Conservation (phyloP, 2,888 invertebrate genomes). For the Amblyteles armatorius region DNA sequence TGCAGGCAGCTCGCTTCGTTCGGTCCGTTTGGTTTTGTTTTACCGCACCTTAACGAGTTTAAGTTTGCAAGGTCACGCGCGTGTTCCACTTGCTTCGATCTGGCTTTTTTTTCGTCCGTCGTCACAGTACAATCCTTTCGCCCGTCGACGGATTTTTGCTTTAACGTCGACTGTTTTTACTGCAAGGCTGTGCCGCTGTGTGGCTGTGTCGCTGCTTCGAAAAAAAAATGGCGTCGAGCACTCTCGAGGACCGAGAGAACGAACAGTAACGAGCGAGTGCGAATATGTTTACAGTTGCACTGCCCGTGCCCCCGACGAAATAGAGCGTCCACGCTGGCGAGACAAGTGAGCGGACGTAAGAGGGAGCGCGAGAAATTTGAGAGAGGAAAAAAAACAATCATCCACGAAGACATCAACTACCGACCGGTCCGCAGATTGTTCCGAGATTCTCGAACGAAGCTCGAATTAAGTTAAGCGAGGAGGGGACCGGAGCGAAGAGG, state of each 20-base stretch:
- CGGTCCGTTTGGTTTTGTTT: not conserved
- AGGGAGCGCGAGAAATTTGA: conserved; percentile 38
- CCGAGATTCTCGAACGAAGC: conserved; percentile 33
- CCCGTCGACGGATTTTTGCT: too few relatives aligned
- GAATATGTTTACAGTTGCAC: conserved; percentile 78
- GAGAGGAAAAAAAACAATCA: conserved; percentile 54
- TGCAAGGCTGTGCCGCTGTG: not conserved
- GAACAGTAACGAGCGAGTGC: conserved; percentile 53
- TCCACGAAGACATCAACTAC: conserved; percentile 43
- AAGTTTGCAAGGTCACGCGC: not conserved
- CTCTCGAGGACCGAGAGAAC: not conserved
- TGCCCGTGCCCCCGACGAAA: conserved; percentile 76
- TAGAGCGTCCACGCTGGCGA: conserved; percentile 67
- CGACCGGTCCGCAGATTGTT: not conserved
- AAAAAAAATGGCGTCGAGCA: not conserved
- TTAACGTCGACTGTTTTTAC: not conserved
- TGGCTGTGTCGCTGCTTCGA: conserved; percentile 1
- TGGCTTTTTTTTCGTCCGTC: conserved; percentile 2
- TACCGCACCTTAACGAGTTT: not conserved
- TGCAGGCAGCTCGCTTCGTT: not conserved
- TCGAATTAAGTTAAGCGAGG: conserved; percentile 27
- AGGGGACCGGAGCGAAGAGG: conserved; percentile 4
- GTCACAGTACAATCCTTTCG: not conserved
- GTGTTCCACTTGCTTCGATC: not conserved
- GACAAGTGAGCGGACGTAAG: conserved; percentile 45